Conservation (phyloP, 2,113 vertebrate genomes). For the Mirza zaza region DNA sequence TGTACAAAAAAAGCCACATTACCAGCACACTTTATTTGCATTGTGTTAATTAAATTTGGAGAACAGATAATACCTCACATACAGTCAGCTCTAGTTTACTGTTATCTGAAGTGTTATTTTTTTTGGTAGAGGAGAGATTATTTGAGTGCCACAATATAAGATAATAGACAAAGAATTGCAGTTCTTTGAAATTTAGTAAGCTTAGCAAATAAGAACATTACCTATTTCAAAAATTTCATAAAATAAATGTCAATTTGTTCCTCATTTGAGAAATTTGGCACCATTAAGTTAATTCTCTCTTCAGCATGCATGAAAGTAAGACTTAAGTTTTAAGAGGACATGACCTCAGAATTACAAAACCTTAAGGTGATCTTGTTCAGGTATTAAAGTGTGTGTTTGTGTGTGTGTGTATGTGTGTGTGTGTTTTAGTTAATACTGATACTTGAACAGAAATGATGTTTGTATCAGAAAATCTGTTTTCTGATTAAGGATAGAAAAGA, state of each 20-base stretch:
- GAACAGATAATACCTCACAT: neutral
- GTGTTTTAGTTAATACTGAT: neutral
- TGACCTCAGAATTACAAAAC: constrained; percentile 50
- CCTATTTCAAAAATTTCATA: constrained; percentile 21
- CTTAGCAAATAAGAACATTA: constrained; percentile 53
- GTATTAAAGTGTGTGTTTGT: constrained; percentile 44
- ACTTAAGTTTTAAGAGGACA: neutral
- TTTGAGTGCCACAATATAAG: constrained; percentile 37
- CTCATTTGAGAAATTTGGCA: constrained; percentile 41
- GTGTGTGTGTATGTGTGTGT: neutral
- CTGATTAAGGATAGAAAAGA: neutral
- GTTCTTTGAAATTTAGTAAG: constrained; percentile 47
- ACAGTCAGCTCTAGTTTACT: neutral
- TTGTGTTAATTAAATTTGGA: constrained; percentile 47
- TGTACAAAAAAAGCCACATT: neutral
- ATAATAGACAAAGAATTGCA: constrained; percentile 34
- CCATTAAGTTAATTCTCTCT: neutral
- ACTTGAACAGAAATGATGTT: neutral
- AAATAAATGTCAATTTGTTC: constrained; percentile 65
- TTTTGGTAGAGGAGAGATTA: neutral
- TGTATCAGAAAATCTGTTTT: neutral
- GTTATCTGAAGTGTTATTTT: neutral
- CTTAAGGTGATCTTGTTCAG: constrained; percentile 20
- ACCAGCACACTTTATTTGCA: neutral
- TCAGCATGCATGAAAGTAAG: constrained; percentile 31